Evolutionary conservation across 1,140 invertebrate species (phyloP), one percentile per base, ranked within the genome.

Genomic region (Samia ricini): DNA sequence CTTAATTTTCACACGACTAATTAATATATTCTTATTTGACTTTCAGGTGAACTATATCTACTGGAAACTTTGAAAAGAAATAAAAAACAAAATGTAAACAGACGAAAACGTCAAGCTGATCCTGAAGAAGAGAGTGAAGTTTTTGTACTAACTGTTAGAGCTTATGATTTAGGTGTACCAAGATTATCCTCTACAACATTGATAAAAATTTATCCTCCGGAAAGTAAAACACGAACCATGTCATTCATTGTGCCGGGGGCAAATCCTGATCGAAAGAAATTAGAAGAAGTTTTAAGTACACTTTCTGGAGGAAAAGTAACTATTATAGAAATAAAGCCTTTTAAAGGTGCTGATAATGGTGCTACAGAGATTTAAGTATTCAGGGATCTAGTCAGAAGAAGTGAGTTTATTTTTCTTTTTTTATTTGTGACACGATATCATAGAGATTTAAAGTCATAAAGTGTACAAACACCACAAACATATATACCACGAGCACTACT

Each of bases 131-230:
- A 93, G 33, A 91, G 89, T 64, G 91, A 93, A 73, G 82, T 94
- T 26, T 93, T 92, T 63, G 91, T 93, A 2, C 83, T 96, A 5
- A 95, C 92, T 33, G 93, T 94, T 20, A 91, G 95, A 76, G 95
- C 95, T 12, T 96, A 96, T 73, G 96, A 97, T 88, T 91, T 96
- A 64, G 96, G 96, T 78, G 92, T 96, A 0, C 96, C 96, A 1
- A 94, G 94, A 73, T 86, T 93, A 63, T 95, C 90, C 60, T 93
- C 92, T 4, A 92, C 92, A 7, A 93, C 94, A 10, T 90, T 91
- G 63, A 93, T 95, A 61, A 91, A 94, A 77, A 88, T 95, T 74
- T 94, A 94, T 91, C 93, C 95, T 58, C 92, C 94, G 60, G 93
- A 94, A 71, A 92, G 91, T 73, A 91, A 93, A 71, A 92, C 94